A percentile compares a stretch with the other conserved stretches of the same genome.
Conservation (phyloP, 2,113 vertebrate genomes). For the Equus quagga region DNA sequence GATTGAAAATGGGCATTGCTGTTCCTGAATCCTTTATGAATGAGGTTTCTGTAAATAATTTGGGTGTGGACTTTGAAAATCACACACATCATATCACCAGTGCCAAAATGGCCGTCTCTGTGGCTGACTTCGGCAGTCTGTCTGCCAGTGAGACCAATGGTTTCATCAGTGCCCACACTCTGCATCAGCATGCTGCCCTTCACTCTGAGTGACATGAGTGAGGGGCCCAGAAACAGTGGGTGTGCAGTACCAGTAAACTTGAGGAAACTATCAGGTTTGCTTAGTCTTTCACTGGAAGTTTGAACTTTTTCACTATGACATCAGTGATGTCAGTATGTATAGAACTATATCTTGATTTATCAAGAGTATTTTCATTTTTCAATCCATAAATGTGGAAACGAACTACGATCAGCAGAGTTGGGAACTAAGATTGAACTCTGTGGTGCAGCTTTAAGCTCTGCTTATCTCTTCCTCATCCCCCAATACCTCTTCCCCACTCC, state of each 20-base stretch:
- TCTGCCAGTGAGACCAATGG: constrained; percentile 93
- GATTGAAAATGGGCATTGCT: constrained; percentile 96
- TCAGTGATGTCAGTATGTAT: constrained; percentile 99
- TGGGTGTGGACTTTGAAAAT: constrained; percentile 95
- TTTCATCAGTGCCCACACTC: constrained; percentile 93
- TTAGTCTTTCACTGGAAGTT: constrained; percentile 98
- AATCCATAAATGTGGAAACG: constrained; percentile 94
- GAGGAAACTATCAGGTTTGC: constrained; percentile 90
- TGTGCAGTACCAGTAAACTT: constrained; percentile 86
- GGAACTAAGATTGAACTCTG: constrained; percentile 91
- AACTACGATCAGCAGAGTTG: constrained; percentile 90
- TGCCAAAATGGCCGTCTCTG: constrained; percentile 98
- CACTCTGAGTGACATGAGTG: constrained; percentile 93
- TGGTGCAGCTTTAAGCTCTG: constrained; percentile 93
- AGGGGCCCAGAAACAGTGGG: constrained; percentile 73
- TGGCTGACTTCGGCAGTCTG: constrained; percentile 97
- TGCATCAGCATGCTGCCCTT: constrained; percentile 96
- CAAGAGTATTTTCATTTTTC: constrained; percentile 99
- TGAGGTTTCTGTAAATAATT: constrained; percentile 95
- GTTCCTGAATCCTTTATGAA: constrained; percentile 94
- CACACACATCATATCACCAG: constrained; percentile 95
- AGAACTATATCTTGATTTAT: constrained; percentile 99
- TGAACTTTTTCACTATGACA: constrained; percentile 97
- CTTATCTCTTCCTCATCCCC: constrained; percentile 80
- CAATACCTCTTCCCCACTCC: constrained; percentile 78